Evolutionary conservation across 1,140 invertebrate genomes (phyloP).

Genomic region (Nixonia krombeini): DNA sequence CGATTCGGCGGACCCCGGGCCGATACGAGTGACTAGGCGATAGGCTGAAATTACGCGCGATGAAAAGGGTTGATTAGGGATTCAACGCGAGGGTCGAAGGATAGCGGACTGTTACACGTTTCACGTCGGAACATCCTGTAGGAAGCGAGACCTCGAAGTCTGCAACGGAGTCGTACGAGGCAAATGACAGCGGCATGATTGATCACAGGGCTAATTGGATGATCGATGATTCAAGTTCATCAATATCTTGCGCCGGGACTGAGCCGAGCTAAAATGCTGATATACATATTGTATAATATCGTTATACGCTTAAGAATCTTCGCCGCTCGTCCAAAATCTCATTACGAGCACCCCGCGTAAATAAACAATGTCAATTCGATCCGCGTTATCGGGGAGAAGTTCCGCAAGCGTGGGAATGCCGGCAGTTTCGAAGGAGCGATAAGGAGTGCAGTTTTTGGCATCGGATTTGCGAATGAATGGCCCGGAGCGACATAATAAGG

Average conservation of each 20-base stretch:
- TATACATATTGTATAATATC: slow-evolving; percentile 16
- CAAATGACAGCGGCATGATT: slow-evolving; percentile 67
- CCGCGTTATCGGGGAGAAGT: too few relatives aligned
- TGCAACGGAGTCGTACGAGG: slow-evolving; percentile 51
- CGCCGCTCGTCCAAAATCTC: background rate
- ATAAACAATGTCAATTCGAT: background rate
- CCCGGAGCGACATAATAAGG: slow-evolving; percentile 11
- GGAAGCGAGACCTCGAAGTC: slow-evolving; percentile 34
- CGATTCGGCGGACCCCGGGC: slow-evolving; percentile 1
- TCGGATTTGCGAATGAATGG: slow-evolving; percentile 16
- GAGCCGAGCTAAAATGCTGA: slow-evolving; percentile 13
- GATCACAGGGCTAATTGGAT: slow-evolving; percentile 69
- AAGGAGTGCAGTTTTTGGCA: too few relatives aligned
- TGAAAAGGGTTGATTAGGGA: slow-evolving; percentile 73
- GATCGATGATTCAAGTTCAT: slow-evolving; percentile 70
- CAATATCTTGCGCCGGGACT: slow-evolving; percentile 41
- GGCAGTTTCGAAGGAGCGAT: too few relatives aligned
- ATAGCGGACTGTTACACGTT: slow-evolving; percentile 57
- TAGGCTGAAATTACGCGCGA: slow-evolving; percentile 66
- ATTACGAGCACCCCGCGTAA: too few relatives aligned
- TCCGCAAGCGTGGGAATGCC: too few relatives aligned
- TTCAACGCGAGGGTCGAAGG: slow-evolving; percentile 65
- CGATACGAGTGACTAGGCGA: slow-evolving; percentile 22
- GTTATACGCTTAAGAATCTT: background rate
- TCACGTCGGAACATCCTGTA: slow-evolving; percentile 42